A percentile compares a stretch with the other conserved stretches of the same genome.
Evolutionary conservation across 2,797 vertebrate species (phyloP).

Genomic region (Thamnophis elegans): DNA sequence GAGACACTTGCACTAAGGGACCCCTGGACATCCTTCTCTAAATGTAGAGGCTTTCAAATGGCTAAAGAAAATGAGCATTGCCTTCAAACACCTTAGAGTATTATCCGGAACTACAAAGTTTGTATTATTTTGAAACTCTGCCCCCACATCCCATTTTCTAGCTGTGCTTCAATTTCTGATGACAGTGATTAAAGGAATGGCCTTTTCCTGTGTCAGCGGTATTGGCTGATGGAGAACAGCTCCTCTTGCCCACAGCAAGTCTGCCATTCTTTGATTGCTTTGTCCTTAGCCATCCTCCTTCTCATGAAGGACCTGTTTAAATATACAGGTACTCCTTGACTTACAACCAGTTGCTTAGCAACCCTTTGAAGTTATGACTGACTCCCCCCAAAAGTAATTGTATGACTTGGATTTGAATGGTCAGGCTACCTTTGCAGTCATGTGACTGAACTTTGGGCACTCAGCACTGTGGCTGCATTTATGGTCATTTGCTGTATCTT

Average conservation of each 20-base stretch:
- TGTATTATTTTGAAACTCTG: background rate
- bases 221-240: background rate
- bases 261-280: background rate
- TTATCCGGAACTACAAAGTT: background rate
- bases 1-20: no score
- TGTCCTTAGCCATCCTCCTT: background rate
- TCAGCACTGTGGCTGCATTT: background rate
- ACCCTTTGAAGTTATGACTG: background rate
- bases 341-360: background rate
- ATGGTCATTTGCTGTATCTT: background rate
- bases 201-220: background rate
- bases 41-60: background rate
- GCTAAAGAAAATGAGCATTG: background rate
- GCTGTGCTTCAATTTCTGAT: background rate
- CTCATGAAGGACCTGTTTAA: background rate
- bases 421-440: background rate
- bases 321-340: background rate
- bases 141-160: background rate
- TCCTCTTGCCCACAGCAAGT: background rate
- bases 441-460: background rate
- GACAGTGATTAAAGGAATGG: background rate
- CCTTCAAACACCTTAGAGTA: background rate
- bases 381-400: background rate
- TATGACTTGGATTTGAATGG: background rate
- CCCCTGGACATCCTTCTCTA: background rate